Conservation (phyloP, 2,888 invertebrate genomes). For the Trissolcus japonicus region DNA sequence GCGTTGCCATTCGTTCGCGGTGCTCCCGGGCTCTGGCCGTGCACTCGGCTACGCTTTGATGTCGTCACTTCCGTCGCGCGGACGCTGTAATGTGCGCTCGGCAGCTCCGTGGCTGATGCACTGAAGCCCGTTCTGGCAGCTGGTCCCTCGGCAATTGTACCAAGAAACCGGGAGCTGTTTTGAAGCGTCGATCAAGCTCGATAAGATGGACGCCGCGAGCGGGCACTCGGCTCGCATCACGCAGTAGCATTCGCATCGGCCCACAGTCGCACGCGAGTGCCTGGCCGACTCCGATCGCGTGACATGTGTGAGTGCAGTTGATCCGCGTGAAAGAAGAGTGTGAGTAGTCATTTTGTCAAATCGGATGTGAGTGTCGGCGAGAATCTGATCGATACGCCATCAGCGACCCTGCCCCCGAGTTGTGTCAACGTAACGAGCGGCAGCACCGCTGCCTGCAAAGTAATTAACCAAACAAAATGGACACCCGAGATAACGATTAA, state of each 20-base stretch:
- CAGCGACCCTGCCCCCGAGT: slow-evolving; percentile 53
- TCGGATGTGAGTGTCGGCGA: slow-evolving; percentile 28
- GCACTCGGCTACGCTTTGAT: slow-evolving; percentile 49
- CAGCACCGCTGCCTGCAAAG: slow-evolving; percentile 74
- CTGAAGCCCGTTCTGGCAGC: slow-evolving; percentile 19
- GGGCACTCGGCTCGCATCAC: slow-evolving; percentile 9
- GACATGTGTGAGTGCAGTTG: slow-evolving; percentile 50
- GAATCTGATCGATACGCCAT: slow-evolving; percentile 59
- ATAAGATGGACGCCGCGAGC: slow-evolving; percentile 40
- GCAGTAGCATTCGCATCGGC: slow-evolving; percentile 1
- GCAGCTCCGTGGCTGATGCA: slow-evolving; percentile 35
- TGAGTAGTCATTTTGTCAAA: slow-evolving; percentile 30
- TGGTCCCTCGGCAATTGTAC: slow-evolving; percentile 19
- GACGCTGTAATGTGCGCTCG: slow-evolving; percentile 37
- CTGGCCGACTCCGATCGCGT: slow-evolving; percentile 31
- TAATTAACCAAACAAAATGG: slow-evolving; percentile 77
- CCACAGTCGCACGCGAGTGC: slow-evolving; percentile 12
- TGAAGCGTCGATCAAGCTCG: slow-evolving; percentile 6
- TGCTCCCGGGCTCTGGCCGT: slow-evolving; percentile 41
- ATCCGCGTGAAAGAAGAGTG: slow-evolving; percentile 21
- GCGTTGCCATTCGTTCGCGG: slow-evolving; percentile 40
- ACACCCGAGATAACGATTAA: slow-evolving; percentile 74
- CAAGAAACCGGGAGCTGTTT: background rate
- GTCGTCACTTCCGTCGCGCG: slow-evolving; percentile 54
- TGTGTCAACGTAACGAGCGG: slow-evolving; percentile 74